Base-by-base conservation (phyloP, 2,113 vertebrate species). In the Malaclemys terrapin region DNA sequence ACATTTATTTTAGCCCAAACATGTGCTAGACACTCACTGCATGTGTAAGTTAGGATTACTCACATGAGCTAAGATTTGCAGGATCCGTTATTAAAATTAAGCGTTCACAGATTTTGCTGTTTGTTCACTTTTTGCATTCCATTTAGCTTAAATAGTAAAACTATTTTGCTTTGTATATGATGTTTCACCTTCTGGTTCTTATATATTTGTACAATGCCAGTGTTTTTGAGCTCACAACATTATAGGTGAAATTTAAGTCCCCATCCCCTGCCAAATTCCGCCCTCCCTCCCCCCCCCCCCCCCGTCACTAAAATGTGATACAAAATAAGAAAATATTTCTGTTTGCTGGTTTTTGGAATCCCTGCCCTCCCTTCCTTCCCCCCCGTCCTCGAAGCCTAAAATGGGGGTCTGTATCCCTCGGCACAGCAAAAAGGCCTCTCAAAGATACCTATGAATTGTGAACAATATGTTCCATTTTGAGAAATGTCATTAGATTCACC, bases 311-410 rank as follows among this genome's bases (percentile, higher is more conserved):
- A 38, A 90, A 45, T 80, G 49, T 69, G 89, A 49, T 69, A 52
- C 49, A 91, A 90, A 93, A 79, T 49, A 87, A 91, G 79, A 79
- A 90, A 89, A 59, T 84, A 90, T 84, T 97, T 95, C 47, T 91
- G 12, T 54, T 93, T 22, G 8, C 49, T 87, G 50, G 2, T 72
- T 20, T 69, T 38, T 72, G n/a, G 19, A 38, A 72, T 38, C n/a
- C 17, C n/a, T 69, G 16, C 17, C 35, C 3, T 89, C 8, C 38
- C 86, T 94, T 52, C 52, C 52, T 2, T 53, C 56, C 85, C 89
- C 89, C 91, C 49, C 88, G 24, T 8, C 89, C 13, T 24, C 45
- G 31, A 91, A 90, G 8, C 38, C 27, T 75, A 93, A 94, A 75
- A 38, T 87, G 0, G 47, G 6, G 13, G 85, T 45, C 3, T 75